A percentile compares a stretch with the other conserved stretches of the same genome.
Conservation (phyloP, 2,888 invertebrate species). For the Tiliacea aurago region DNA sequence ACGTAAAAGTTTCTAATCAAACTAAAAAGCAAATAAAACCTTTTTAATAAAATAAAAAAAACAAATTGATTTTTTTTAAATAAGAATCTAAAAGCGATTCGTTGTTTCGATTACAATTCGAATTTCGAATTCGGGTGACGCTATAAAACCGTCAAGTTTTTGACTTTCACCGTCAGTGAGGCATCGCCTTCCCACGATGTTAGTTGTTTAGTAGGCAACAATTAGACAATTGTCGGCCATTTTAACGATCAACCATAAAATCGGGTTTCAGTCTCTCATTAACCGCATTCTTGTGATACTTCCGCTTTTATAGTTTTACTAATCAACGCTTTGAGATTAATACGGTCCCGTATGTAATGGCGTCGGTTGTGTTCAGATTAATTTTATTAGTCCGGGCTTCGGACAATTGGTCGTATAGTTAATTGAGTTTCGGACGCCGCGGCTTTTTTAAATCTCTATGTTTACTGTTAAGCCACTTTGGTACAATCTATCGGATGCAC, state of each 20-base stretch:
- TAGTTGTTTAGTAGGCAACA: slow-evolving; percentile 86
- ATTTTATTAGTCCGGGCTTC: slow-evolving; percentile 86
- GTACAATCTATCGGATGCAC: slow-evolving; percentile 74
- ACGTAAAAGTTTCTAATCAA: slow-evolving; percentile 51
- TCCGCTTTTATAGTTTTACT: slow-evolving; percentile 91
- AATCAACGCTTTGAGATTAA: slow-evolving; percentile 90
- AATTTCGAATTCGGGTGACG: slow-evolving; percentile 84
- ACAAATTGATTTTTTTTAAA: slow-evolving; percentile 78
- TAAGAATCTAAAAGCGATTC: slow-evolving; percentile 84
- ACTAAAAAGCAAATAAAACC: slow-evolving; percentile 63
- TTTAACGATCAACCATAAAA: slow-evolving; percentile 89
- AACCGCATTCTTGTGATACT: slow-evolving; percentile 90
- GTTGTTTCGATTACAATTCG: slow-evolving; percentile 84
- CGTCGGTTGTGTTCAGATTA: slow-evolving; percentile 86
- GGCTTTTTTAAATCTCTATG: slow-evolving; percentile 78
- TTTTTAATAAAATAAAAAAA: slow-evolving; percentile 78
- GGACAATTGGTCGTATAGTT: slow-evolving; percentile 90
- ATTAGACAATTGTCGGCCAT: slow-evolving; percentile 90
- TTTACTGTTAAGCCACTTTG: slow-evolving; percentile 83
- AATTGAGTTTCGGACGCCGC: slow-evolving; percentile 86
- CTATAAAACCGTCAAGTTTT: slow-evolving; percentile 82
- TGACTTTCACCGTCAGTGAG: slow-evolving; percentile 87
- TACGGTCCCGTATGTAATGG: slow-evolving; percentile 87
- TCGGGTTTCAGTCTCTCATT: slow-evolving; percentile 88
- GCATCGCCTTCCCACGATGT: slow-evolving; percentile 87